phyloP scores from a whole-genome alignment of 2,113 vertebrate genomes.

The Raja brachyura region DNA sequence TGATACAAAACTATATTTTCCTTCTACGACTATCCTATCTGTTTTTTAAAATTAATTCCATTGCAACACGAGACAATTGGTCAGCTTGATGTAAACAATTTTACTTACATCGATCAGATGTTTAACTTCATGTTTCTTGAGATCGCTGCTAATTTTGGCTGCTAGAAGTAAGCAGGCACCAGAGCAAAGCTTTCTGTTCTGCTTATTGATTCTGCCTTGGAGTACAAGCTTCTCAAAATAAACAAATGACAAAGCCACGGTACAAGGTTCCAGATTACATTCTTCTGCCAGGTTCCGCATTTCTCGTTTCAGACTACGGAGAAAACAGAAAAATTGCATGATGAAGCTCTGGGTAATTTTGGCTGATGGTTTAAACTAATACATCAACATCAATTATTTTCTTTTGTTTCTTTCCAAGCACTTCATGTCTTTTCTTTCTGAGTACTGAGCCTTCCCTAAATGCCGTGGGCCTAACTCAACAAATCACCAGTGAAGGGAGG shows the following conservation, averaged over 20 bases:
- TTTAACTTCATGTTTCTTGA: slow-evolving; percentile 87
- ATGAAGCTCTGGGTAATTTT: background rate
- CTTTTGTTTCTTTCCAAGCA: background rate
- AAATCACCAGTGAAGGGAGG: too few relatives aligned
- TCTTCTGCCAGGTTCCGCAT: slow-evolving; percentile 80
- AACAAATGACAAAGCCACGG: slow-evolving; percentile 89
- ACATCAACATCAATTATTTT: background rate
- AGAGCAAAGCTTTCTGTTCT: slow-evolving; percentile 93
- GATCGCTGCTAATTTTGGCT: slow-evolving; percentile 96
- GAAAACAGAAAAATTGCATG: background rate
- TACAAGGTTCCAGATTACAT: slow-evolving; percentile 77
- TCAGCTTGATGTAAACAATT: background rate
- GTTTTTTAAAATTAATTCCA: background rate
- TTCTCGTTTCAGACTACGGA: slow-evolving; percentile 81
- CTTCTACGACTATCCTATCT: too few relatives aligned
- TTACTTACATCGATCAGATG: slow-evolving; percentile 88
- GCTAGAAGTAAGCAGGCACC: slow-evolving; percentile 86
- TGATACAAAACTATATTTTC: background rate
- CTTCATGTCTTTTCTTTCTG: background rate
- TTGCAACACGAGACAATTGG: background rate
- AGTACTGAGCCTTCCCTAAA: too few relatives aligned
- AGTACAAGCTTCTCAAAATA: slow-evolving; percentile 97
- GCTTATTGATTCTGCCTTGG: slow-evolving; percentile 90
- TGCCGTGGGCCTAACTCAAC: too few relatives aligned
- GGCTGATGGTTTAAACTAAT: background rate